Conservation (phyloP, 1,140 invertebrate species). For the Cheumatopsyche charites region DNA sequence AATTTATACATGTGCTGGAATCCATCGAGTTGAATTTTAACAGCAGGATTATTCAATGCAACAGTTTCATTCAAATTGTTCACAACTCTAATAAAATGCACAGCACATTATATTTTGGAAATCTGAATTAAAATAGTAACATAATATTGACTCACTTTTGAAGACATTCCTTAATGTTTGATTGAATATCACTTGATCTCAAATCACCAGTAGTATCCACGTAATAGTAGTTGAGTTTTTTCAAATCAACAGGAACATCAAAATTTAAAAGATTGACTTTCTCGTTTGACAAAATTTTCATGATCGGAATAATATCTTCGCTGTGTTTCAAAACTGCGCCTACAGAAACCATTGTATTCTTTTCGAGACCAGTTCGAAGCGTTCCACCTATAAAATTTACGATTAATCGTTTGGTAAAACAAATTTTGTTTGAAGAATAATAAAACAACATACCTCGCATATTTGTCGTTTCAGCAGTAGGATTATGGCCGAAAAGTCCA, state of each 20-base stretch:
- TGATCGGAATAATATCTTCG: slow-evolving; percentile 74
- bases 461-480: slow-evolving; percentile 71
- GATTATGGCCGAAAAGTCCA: slow-evolving; percentile 92
- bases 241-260: slow-evolving; percentile 48
- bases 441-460: slow-evolving; percentile 54
- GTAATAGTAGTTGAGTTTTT: slow-evolving; percentile 78
- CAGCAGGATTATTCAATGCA: slow-evolving; percentile 44
- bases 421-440: neutral
- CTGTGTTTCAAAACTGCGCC: slow-evolving; percentile 83
- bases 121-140: neutral
- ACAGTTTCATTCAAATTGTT: slow-evolving; percentile 42
- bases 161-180: slow-evolving; percentile 71
- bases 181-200: slow-evolving; percentile 71
- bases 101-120: neutral
- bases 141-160: slow-evolving; percentile 52
- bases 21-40: slow-evolving; percentile 62
- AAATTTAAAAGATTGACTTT: slow-evolving; percentile 57
- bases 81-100: slow-evolving; percentile 33
- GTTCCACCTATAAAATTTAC: slow-evolving; percentile 63
- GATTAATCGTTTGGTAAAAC: slow-evolving; percentile 7
- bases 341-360: slow-evolving; percentile 68
- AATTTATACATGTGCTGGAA: slow-evolving; percentile 69
- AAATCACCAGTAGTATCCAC: slow-evolving; percentile 73
- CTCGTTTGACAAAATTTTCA: slow-evolving; percentile 67
- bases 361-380: slow-evolving; percentile 61